Evolutionary conservation across 2,888 invertebrate species (phyloP), one percentile per base, ranked within the genome.

Genomic region (Melanargia galathea): DNA sequence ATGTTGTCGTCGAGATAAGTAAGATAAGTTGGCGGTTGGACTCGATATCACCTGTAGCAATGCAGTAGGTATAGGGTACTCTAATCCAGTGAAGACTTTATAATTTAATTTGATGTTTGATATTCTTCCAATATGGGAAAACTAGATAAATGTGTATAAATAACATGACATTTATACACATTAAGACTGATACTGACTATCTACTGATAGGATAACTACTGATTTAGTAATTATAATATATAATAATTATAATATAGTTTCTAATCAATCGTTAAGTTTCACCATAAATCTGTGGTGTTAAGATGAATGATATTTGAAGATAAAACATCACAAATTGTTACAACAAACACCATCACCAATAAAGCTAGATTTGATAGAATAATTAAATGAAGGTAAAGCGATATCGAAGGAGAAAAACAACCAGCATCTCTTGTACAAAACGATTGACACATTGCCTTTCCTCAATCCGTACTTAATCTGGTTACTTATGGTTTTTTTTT

Each of bases 381-480:
- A 38, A 1, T 40, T n/a, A n/a, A n/a, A n/a, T 6, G 16, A 16
- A 18, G 16, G 40, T 6, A 16, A 16, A 40, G 1, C n/a, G 6
- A 40, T 16, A 7, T 7, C 16, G 7, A 40, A 18, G 8, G 16
- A 18, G 7, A 40, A n/a, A 18, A 16, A 11, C n/a, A 45, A 11
- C 4, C 35, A 5, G 6, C 11, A 2, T 11, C 18, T 4, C 18
- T 33, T 52, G 33, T n/a, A 20, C 30, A 51, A 30, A 51, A 30
- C 51, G 72, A 61, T 66, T 76, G 77, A 75, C 79, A 75, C 80
- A 81, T 80, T 76, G 75, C 77, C 73, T 72, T 73, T 71, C 40
- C 46, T 59, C 58, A 20, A 18, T 35, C 33, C 51, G 18, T 30
- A 51, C 7, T 18, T 51, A 33, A 33, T 33, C 51, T 18, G 33